Base-by-base conservation (phyloP, 2,113 vertebrate genomes). In the Steatornis caripensis region DNA sequence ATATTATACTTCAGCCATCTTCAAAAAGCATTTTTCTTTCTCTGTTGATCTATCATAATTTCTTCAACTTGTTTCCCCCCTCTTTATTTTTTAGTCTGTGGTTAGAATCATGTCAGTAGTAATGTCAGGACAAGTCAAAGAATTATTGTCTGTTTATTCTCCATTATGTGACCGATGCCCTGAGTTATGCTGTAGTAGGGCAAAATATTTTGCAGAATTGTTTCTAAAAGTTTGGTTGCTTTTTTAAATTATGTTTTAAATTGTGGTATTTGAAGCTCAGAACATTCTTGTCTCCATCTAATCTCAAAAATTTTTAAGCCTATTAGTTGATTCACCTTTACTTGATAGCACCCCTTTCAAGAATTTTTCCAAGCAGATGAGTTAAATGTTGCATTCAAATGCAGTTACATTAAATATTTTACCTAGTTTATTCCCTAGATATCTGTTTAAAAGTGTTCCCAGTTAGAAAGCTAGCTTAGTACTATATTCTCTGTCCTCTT, bases 201-300 rank as follows among this genome's bases (percentile, higher is more conserved):
- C 53, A 85, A 65, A 79, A 30, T 57, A 46, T 72, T 84, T 87
- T 93, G 36, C 22, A 53, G 45, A 81, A 37, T 48, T 93, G 26
- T 51, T 68, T 45, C 7, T 49, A 32, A 27, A 91, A 77, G 23
- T 66, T 54, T 17, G 14, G 5, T 78, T 91, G 27, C 7, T 49
- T 89, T 91, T 92, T 89, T 24, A 60, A 81, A 66, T 68, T 3
- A 1, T 90, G 21, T 68, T 92, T 86, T 80, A 76, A 91, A 83
- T 82, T 91, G 58, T 93, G 83, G 36, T 91, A 43, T 97, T 93
- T 87, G 95, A 76, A 85, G 46, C 65, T 93, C 86, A 58, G 45
- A 84, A 79, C 3, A 7, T 82, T 89, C 66, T 54, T 64, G 48
- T n/a, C 74, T 94, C 53, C 51, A 64, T 84, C 54, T 92, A 65